Percentiles rank a stretch among this genome's conserved stretches.
phyloP scores from a whole-genome alignment of 1,140 invertebrate species.

The Coptotermes formosanus region DNA sequence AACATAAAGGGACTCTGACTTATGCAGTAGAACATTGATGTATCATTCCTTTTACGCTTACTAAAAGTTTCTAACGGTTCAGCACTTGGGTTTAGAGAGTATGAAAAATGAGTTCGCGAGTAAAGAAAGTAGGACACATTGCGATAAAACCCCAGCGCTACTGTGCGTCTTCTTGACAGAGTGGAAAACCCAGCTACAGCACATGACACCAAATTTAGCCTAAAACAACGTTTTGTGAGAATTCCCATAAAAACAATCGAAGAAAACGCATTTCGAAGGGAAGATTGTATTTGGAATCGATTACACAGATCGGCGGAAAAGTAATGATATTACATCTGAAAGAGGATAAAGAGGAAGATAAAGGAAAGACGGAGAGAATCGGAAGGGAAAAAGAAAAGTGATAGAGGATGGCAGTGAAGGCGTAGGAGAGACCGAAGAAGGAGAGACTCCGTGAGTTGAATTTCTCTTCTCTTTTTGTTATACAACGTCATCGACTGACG shows the following conservation, averaged over 20 bases:
- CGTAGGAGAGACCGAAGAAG: slow-evolving; percentile 42
- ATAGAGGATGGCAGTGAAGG: slow-evolving; percentile 23
- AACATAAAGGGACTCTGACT: no score
- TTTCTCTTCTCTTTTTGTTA: background rate
- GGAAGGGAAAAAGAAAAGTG: slow-evolving; percentile 45
- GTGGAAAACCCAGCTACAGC: no score
- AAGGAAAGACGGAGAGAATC: slow-evolving; percentile 31
- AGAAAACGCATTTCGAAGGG: background rate
- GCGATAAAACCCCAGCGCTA: no score
- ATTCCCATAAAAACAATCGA: slow-evolving; percentile 10
- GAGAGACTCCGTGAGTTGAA: slow-evolving; percentile 42
- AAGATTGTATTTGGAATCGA: slow-evolving; percentile 36
- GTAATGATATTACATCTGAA: slow-evolving; percentile 46
- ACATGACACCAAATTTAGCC: no score
- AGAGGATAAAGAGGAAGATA: slow-evolving; percentile 31
- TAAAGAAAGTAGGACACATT: no score
- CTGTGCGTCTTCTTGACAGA: no score
- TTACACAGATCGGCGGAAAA: slow-evolving; percentile 43
- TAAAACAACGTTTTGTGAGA: background rate
- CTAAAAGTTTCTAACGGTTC: no score
- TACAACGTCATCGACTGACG: slow-evolving; percentile 36
- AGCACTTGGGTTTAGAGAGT: no score
- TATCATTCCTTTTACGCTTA: no score
- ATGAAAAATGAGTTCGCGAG: no score
- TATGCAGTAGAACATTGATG: no score